Conservation (phyloP, 2,113 vertebrate species). For the Labrus mixtus region DNA sequence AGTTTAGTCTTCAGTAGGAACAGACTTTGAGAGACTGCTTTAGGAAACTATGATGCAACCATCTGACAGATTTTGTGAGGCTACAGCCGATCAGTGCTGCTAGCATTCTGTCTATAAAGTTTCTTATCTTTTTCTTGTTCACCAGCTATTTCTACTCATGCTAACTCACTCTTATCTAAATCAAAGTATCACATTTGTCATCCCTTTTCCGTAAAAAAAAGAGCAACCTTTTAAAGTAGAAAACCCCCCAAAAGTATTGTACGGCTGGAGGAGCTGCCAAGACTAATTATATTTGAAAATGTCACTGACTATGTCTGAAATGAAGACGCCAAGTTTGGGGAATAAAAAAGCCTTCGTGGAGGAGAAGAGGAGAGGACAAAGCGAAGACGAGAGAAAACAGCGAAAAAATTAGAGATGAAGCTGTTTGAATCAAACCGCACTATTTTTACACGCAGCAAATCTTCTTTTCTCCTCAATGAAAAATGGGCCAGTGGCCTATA, state of each 20-base stretch:
- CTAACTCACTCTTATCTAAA: background rate
- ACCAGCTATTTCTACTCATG: background rate
- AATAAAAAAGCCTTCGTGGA: background rate
- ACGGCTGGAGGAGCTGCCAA: background rate
- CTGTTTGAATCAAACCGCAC: slow-evolving; percentile 49
- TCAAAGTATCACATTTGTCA: background rate
- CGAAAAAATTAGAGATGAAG: slow-evolving; percentile 19
- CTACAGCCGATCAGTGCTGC: too few relatives aligned
- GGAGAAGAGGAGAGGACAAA: background rate
- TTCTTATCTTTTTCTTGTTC: background rate
- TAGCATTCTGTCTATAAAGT: background rate
- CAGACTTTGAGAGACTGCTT: too few relatives aligned
- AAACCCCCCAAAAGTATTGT: background rate
- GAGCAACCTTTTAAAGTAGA: background rate
- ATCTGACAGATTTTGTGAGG: too few relatives aligned
- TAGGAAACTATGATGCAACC: too few relatives aligned
- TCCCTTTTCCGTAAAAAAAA: background rate
- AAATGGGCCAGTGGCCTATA: slow-evolving; percentile 81
- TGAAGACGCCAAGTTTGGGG: background rate
- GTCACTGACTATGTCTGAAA: background rate
- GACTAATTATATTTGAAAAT: background rate
- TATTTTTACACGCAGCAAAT: slow-evolving; percentile 74
- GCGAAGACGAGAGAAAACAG: background rate
- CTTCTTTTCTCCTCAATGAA: slow-evolving; percentile 71
- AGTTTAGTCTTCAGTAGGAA: too few relatives aligned